Evolutionary conservation across 2,888 invertebrate genomes (phyloP).

Genomic region (Synanthedon formicaeformis): DNA sequence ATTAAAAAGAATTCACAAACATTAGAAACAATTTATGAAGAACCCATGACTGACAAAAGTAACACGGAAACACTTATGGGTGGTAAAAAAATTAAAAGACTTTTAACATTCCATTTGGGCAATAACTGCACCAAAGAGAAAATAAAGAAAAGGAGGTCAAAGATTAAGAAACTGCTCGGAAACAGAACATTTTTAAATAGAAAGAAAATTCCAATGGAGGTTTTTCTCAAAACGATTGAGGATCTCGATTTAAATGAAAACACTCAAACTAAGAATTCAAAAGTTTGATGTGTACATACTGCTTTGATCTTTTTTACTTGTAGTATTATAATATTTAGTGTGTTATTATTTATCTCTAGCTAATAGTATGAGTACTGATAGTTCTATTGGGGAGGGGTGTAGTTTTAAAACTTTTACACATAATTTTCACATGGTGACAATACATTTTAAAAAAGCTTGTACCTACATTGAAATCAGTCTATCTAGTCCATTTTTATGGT

Average conservation of each 20-base stretch:
- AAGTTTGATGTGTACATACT: neutral
- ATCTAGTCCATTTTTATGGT: too few species aligned
- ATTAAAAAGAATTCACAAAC: slow-evolving; percentile 62
- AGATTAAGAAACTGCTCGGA: slow-evolving; percentile 68
- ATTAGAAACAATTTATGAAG: slow-evolving; percentile 75
- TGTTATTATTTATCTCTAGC: too few species aligned
- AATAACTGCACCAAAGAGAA: slow-evolving; percentile 66
- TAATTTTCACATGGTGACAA: too few species aligned
- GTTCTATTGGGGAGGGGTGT: too few species aligned
- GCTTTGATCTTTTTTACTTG: neutral
- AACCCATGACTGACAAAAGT: slow-evolving; percentile 56
- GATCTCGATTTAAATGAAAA: slow-evolving; percentile 59
- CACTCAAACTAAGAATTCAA: slow-evolving; percentile 23
- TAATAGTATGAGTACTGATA: too few species aligned
- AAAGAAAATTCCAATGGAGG: slow-evolving; percentile 67
- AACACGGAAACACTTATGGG: slow-evolving; percentile 58
- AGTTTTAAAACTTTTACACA: too few species aligned
- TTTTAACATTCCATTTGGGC: slow-evolving; percentile 66
- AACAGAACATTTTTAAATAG: slow-evolving; percentile 61
- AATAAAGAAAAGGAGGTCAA: slow-evolving; percentile 69
- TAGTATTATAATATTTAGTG: neutral
- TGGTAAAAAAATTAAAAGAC: slow-evolving; percentile 68
- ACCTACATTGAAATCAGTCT: too few species aligned
- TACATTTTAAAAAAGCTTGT: too few species aligned
- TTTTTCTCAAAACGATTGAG: slow-evolving; percentile 68